phyloP scores from a whole-genome alignment of 2,113 vertebrate species.

The Triplophysa rosa region DNA sequence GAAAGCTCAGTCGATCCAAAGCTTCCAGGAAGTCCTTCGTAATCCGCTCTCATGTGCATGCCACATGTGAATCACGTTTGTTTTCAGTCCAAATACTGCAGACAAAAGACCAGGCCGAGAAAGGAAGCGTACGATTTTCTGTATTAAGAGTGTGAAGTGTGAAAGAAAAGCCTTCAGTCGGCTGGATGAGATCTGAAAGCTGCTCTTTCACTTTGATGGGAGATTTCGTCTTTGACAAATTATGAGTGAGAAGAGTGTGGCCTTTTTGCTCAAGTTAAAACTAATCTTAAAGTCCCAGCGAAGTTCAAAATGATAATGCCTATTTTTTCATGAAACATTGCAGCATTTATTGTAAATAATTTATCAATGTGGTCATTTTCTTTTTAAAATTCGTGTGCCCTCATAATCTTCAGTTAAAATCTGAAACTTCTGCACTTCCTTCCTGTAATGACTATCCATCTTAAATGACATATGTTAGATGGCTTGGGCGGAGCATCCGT shows the following conservation, averaged over 20 bases:
- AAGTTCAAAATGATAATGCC: no score
- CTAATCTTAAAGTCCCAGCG: no score
- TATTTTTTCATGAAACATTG: no score
- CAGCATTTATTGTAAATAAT: no score
- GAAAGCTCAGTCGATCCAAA: slow-evolving; percentile 65
- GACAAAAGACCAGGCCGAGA: slow-evolving; percentile 61
- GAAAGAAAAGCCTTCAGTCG: background rate
- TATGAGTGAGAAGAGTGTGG: no score
- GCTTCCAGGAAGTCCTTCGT: slow-evolving; percentile 62
- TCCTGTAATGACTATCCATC: no score
- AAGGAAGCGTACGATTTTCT: slow-evolving; percentile 28
- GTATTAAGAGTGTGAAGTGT: background rate
- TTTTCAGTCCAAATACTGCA: slow-evolving; percentile 41
- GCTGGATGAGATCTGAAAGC: slow-evolving; percentile 25
- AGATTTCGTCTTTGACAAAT: background rate
- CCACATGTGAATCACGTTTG: slow-evolving; percentile 60
- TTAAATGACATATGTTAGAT: no score
- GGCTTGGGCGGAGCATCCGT: no score
- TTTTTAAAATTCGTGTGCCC: no score
- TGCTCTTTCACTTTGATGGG: background rate
- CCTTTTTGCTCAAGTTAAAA: background rate
- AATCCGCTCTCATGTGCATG: slow-evolving; percentile 66
- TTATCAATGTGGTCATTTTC: no score
- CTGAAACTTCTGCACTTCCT: no score
- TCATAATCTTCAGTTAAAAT: no score